Percentiles rank a stretch among this genome's conserved stretches.
These are phyloP conservation scores for Cyrtorhinus lividipennis DNA, from an alignment of 1,140 invertebrate genomes.

Conservation along the genomic window DNA sequence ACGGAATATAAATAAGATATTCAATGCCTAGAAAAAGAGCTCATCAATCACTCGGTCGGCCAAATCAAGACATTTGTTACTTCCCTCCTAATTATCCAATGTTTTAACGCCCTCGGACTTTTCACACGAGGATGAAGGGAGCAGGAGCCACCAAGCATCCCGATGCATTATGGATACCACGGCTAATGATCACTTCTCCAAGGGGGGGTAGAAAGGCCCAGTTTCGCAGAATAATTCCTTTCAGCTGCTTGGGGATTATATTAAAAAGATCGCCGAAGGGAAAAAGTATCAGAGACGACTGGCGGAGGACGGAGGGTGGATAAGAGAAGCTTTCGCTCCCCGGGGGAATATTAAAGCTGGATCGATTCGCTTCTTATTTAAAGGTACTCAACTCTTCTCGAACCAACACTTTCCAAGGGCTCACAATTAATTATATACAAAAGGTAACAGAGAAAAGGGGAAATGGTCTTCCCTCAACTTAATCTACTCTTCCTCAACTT, in stretches of 20 bases:
- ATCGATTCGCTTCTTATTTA: constrained; percentile 11
- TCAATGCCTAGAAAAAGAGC: background rate
- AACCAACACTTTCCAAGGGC: constrained; percentile 8
- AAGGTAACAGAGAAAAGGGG: background rate
- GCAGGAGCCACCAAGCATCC: background rate
- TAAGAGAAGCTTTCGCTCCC: background rate
- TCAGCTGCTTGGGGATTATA: background rate
- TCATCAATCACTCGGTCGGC: background rate
- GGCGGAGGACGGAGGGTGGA: background rate
- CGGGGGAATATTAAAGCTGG: constrained; percentile 10
- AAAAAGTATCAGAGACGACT: constrained; percentile 7
- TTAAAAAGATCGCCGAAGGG: constrained; percentile 13
- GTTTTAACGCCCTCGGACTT: constrained; percentile 12
- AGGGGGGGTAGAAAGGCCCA: background rate
- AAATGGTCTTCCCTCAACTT: background rate
- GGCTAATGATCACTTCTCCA: constrained; percentile 12
- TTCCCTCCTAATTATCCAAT: constrained; percentile 13
- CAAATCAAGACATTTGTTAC: constrained; percentile 11
- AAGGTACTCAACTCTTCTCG: background rate
- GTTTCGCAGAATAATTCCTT: constrained; percentile 1
- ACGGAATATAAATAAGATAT: constrained; percentile 3
- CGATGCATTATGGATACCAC: constrained; percentile 13
- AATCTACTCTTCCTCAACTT: background rate
- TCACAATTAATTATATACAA: constrained; percentile 13
- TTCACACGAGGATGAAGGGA: too few species aligned